Evolutionary conservation across 2,113 vertebrate genomes (phyloP), one percentile per base, ranked within the genome.

Genomic region (Uria aalge): DNA sequence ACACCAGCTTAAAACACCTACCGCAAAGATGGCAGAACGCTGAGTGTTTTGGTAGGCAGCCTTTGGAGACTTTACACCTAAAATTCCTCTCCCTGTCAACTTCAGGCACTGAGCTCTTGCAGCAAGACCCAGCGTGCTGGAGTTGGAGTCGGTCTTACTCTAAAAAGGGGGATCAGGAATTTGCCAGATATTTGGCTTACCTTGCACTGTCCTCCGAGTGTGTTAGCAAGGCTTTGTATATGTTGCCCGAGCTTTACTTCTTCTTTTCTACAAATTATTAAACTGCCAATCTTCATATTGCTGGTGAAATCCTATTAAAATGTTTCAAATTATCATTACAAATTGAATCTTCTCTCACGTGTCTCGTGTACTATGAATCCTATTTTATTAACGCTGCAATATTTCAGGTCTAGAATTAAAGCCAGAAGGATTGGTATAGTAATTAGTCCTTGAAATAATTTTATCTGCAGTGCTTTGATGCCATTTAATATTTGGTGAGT

Each of bases 391-490:
- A 80, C 1, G 2, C 13, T 23, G 59, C 48, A 82, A 79, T 93
- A 90, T 88, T 96, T 94, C 84, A 92, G 69, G 40, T 57, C 80
- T 87, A 80, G 53, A 93, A 96, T 90, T 90, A 95, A 95, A 95
- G 88, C 75, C 94, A 94, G 92, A 86, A 96, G 85, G 75, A 52
- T 32, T 92, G 45, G 85, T 88, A 36, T 24, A 85, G 50, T 93
- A 96, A 95, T 96, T 95, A 94, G 85, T 71, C 63, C 74, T 80
- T 92, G 90, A 93, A 93, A 94, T 80, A 80, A 92, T 92, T 95
- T 94, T 59, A 88, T 90, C 82, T 90, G 12, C 26, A 40, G n/a
- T 86, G n/a, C 72, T 95, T 95, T 94, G 78, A 71, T 92, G 85
- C 6, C 55, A 77, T 93, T 91, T 95, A 80, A 77, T 90, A 95